phyloP scores from a whole-genome alignment of 2,797 vertebrate genomes.

The Myiothlypis chrysogaster region DNA sequence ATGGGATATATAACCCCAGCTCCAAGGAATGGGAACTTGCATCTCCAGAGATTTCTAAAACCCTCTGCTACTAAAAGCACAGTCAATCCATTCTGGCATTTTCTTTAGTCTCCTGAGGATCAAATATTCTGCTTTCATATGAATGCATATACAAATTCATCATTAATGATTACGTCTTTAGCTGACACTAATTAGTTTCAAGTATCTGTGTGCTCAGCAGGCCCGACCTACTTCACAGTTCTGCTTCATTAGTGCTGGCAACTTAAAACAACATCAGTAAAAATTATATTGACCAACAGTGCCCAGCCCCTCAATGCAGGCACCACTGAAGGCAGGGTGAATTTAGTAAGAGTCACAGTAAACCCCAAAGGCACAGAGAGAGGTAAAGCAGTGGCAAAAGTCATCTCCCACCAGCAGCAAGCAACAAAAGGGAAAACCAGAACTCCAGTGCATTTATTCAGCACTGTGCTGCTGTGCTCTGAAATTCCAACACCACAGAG shows the following conservation, averaged over 20 bases:
- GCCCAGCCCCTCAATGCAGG: not conserved
- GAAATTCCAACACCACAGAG: not conserved
- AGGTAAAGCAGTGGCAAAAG: not conserved
- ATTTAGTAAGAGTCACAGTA: not conserved
- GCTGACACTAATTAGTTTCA: not conserved
- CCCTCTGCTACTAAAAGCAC: not conserved
- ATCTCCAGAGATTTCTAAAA: not conserved
- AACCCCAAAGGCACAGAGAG: not conserved
- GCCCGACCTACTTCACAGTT: not conserved
- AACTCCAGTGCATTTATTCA: not conserved
- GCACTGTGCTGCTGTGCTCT: not conserved
- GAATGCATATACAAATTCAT: not conserved
- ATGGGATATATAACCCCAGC: not conserved
- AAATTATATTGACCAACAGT: not conserved
- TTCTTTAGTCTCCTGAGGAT: not conserved
- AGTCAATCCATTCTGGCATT: not conserved
- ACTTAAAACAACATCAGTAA: not conserved
- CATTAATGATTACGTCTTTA: not conserved
- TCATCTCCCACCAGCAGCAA: not conserved
- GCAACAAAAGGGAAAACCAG: not conserved
- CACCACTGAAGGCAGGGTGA: not conserved
- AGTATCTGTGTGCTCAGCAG: not conserved
- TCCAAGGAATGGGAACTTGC: not conserved
- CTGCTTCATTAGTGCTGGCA: not conserved
- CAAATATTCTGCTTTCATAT: not conserved